Percentiles rank a stretch among this genome's conserved stretches.
Evolutionary conservation across 1,140 invertebrate species (phyloP).

Genomic region (Drosophila carrolli): DNA sequence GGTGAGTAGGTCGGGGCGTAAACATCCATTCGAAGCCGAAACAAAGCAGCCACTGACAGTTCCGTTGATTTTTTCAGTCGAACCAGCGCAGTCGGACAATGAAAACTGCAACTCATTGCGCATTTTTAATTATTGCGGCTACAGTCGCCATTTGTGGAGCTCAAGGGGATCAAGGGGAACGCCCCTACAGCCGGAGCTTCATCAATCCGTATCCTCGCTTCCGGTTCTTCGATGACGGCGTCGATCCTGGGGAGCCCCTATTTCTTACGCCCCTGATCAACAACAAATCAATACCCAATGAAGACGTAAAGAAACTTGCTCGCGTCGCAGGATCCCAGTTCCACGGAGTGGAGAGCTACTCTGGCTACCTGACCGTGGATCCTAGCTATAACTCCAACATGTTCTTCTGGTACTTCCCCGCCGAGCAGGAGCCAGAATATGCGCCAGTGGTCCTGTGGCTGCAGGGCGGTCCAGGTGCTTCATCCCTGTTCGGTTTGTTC

Average conservation of each 20-base stretch:
- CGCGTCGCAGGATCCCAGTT: slow-evolving; percentile 60
- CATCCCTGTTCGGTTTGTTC: slow-evolving; percentile 92
- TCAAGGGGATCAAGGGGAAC: slow-evolving; percentile 1
- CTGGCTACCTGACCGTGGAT: slow-evolving; percentile 91
- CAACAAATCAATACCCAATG: slow-evolving; percentile 35
- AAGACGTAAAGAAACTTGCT: slow-evolving; percentile 58
- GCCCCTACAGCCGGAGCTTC: slow-evolving; percentile 61
- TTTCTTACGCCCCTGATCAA: slow-evolving; percentile 73
- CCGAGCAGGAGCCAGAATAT: slow-evolving; percentile 84
- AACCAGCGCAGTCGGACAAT: slow-evolving; percentile 32
- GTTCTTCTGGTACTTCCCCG: slow-evolving; percentile 96
- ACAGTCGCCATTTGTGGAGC: slow-evolving; percentile 13
- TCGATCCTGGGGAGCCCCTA: slow-evolving; percentile 75
- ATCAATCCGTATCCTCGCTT: slow-evolving; percentile 80
- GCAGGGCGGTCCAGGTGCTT: slow-evolving; percentile 92
- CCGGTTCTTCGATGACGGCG: slow-evolving; percentile 57
- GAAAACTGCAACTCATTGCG: slow-evolving; percentile 72
- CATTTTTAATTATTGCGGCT: slow-evolving; percentile 39
- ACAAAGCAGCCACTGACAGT: slow-evolving; percentile 10
- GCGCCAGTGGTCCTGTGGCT: slow-evolving; percentile 94
- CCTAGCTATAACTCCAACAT: slow-evolving; percentile 91
- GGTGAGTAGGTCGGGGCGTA: slow-evolving; percentile 38
- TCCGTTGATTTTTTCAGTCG: slow-evolving; percentile 12
- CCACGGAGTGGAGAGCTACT: slow-evolving; percentile 73
- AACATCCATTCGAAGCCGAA: background rate